Evolutionary conservation across 2,888 invertebrate genomes (phyloP).

Genomic region (Stramonita haemastoma): DNA sequence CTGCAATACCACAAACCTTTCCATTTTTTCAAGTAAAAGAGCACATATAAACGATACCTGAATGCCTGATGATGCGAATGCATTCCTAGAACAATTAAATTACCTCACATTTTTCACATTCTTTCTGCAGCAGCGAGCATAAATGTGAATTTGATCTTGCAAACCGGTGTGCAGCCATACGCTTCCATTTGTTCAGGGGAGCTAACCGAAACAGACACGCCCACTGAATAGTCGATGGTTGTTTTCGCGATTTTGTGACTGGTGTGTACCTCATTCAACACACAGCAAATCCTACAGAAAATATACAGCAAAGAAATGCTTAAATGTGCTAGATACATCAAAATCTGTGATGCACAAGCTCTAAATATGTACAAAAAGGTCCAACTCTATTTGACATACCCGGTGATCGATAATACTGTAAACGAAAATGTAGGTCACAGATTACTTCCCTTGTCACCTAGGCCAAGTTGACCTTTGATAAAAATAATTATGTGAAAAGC

Average conservation of each 20-base stretch:
- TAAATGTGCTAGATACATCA: background rate
- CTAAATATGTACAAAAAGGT: too few species aligned
- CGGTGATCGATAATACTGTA: background rate
- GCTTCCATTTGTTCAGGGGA: conserved; percentile 21
- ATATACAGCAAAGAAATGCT: background rate
- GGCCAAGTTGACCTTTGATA: background rate
- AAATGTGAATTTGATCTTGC: conserved; percentile 5
- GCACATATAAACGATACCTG: background rate
- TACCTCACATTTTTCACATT: conserved; percentile 11
- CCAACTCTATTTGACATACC: background rate
- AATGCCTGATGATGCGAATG: background rate
- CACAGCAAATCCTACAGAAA: background rate
- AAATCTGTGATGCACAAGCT: background rate
- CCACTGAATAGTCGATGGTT: background rate
- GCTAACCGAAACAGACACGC: conserved; percentile 14
- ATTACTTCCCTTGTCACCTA: background rate
- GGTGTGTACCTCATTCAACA: too few species aligned
- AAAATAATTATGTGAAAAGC: background rate
- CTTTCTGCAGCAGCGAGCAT: conserved; percentile 14
- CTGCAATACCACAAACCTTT: background rate
- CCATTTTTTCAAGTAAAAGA: background rate
- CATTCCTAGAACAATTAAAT: background rate
- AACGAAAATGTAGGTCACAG: conserved; percentile 9
- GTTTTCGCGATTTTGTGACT: too few species aligned
- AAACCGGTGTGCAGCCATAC: conserved; percentile 28